Evolutionary conservation across 2,113 vertebrate species (phyloP), one percentile per base, ranked within the genome.

Genomic region (Paraplagusia blochii): DNA sequence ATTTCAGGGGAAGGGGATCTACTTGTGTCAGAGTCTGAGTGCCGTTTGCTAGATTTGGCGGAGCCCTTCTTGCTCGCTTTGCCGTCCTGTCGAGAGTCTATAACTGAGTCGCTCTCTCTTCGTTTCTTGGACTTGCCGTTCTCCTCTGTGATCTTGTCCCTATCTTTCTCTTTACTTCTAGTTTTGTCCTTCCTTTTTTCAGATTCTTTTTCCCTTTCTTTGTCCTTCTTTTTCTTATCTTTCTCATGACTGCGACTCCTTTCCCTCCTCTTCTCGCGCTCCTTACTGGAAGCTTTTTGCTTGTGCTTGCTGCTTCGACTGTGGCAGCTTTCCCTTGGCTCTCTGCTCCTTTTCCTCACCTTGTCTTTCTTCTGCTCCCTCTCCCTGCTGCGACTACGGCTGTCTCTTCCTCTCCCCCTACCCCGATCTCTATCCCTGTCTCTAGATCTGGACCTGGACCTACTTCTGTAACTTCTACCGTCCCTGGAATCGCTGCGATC

Each of bases 1-100:
- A 94, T 90, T 83, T 95, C 94, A 64, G 93, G 95, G 14, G 93
- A 90, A 47, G 91, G 94, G 73, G 95, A 98, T 81, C 94, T 97
- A 87, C 96, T 99, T 74, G 96, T 95, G 62, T 98, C 95, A 0
- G 96, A 97, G 83, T 94, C 94, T 16, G 94, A 97, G 69, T 76
- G 90, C 69, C 89, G 97, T 89, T 90, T 96, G 89, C 92, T 94
- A 76, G 91, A 88, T 91, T 95, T 98, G 88, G 91, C 87, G 72
- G 86, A 90, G 80, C 90, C 85, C 86, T 92, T 98, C 85, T 92
- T 92, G 74, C 84, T 87, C 53, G 69, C 48, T 77, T 85, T 98
- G 87, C 92, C 92, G 80, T 98, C 94, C 70, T 95, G 95, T 34
- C 93, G 91, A 46, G 93, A 88, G 55, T 96, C 93, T 5, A 90